Base-by-base conservation (phyloP, 2,113 vertebrate species). In the Nesoenas mayeri region DNA sequence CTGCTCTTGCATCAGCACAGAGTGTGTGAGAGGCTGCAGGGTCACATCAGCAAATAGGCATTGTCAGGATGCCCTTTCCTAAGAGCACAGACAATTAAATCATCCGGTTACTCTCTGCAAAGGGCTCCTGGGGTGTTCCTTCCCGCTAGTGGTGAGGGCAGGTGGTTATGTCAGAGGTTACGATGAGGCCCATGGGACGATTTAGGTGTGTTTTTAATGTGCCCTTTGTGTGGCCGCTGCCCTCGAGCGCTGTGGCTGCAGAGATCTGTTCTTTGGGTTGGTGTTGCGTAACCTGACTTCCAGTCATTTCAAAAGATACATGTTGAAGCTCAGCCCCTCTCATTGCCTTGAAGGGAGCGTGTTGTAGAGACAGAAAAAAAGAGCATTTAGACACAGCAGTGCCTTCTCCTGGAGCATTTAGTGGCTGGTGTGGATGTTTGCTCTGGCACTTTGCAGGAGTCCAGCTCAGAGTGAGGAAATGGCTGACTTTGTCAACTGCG, bases 71-170 rank as follows among this genome's bases (percentile, higher is more conserved):
- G 73, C 36, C 67, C 65, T 88, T 84, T 79, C 28, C 50, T 34
- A 10, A 50, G 19, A 84, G 62, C 21, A 18, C 58, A 62, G 64
- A 5, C 61, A 21, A 15, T 83, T n/a, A 38, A 78, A 81, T 92
- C 22, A 42, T 26, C 29, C 40, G 10, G 0, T 89, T 71, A 4
- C 24, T 47, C n/a, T 32, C 79, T 34, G 25, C 29, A 36, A 40
- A 66, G 67, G 56, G 10, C 58, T 66, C 64, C 38, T 31, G 82
- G 29, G 5, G 25, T 25, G 4, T 86, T 73, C 44, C 79, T 58
- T 73, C 16, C 44, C 0, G 0, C 4, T 0, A 13, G 38, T 7
- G 75, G 29, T 0, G 0, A 36, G 57, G 62, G 47, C 71, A 42
- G 54, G 14, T 31, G 15, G 73, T 62, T 80, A 5, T 34, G 56